Evolutionary conservation across 2,888 invertebrate genomes (phyloP).

Genomic region (Conops quadrifasciatus): DNA sequence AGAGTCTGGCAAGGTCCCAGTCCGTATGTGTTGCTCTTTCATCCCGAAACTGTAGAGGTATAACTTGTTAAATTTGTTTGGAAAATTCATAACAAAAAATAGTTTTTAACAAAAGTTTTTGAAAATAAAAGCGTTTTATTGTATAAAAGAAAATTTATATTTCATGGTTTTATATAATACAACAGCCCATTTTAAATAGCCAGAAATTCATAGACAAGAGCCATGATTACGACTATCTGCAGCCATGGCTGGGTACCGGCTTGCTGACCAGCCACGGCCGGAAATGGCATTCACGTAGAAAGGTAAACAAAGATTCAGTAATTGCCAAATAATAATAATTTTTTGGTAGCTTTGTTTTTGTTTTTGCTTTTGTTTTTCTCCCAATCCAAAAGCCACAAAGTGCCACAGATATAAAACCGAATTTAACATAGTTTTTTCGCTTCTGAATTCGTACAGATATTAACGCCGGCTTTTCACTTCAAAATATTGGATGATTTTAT

Average conservation of each 20-base stretch:
- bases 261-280: conserved; percentile 68
- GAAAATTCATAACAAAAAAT: conserved; percentile 30
- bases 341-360: background rate
- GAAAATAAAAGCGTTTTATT: background rate
- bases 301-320: conserved; percentile 58
- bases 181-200: conserved; percentile 69
- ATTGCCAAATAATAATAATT: background rate
- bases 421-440: too few relatives aligned
- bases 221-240: conserved; percentile 68
- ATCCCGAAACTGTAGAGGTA: conserved; percentile 67
- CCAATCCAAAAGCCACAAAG: background rate
- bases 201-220: conserved; percentile 71
- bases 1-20: conserved; percentile 67
- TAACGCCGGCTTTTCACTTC: conserved; percentile 77
- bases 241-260: conserved; percentile 71
- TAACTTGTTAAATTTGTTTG: too few relatives aligned
- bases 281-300: conserved; percentile 72
- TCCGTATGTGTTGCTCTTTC: conserved; percentile 67
- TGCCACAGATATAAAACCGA: too few relatives aligned
- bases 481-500: conserved; percentile 75
- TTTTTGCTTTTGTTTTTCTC: background rate
- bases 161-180: conserved; percentile 7
- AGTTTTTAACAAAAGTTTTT: background rate
- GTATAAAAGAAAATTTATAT: background rate
- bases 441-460: conserved; percentile 59